Evolutionary conservation across 2,888 invertebrate species (phyloP).

Genomic region (Polylopha cassiicola): DNA sequence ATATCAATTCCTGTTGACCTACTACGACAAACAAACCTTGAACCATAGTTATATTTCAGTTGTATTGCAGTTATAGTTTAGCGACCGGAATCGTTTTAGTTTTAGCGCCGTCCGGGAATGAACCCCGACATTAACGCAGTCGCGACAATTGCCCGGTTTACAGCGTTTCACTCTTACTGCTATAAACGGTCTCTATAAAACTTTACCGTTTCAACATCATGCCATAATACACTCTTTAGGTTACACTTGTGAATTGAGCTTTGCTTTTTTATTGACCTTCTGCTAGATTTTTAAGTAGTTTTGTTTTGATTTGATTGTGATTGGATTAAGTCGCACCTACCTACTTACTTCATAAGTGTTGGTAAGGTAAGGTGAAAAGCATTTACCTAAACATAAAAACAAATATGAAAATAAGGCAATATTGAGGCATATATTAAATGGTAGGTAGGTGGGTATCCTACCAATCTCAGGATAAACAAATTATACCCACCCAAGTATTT

Average conservation of each 20-base stretch:
- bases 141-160: constrained; percentile 53
- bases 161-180: constrained; percentile 60
- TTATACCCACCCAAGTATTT: too few species aligned
- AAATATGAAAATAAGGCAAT: too few species aligned
- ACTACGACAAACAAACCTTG: constrained; percentile 15
- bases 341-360: too few species aligned
- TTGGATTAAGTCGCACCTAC: too few species aligned
- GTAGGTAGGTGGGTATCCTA: too few species aligned
- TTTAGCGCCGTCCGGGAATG: constrained; percentile 29
- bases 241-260: constrained; percentile 14
- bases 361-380: too few species aligned
- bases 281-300: not conserved
- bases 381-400: too few species aligned
- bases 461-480: too few species aligned
- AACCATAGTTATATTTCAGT: too few species aligned
- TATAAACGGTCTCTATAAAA: constrained; percentile 58
- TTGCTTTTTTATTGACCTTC: constrained; percentile 6
- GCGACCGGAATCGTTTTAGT: constrained; percentile 29
- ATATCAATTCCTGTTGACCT: constrained; percentile 2
- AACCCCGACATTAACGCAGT: constrained; percentile 36
- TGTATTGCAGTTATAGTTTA: constrained; percentile 23
- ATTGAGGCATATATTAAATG: too few species aligned
- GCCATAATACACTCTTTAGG: constrained; percentile 25
- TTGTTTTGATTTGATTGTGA: too few species aligned
- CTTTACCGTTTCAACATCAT: constrained; percentile 44